Base-by-base conservation (phyloP, 2,113 vertebrate genomes). In the Microtus richardsoni region DNA sequence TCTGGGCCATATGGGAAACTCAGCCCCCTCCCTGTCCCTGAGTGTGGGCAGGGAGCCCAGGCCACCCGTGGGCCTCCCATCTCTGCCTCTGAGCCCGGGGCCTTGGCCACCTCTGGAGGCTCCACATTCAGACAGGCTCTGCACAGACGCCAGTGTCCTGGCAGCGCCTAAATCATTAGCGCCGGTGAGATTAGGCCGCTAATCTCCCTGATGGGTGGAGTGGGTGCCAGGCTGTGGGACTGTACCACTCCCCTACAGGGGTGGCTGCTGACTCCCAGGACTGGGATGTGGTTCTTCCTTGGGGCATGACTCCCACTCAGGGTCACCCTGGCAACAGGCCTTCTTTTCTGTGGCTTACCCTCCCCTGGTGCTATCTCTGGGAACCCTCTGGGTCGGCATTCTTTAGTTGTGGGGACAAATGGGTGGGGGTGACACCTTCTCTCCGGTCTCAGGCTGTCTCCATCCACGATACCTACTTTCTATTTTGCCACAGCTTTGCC, bases 91-190 rank as follows among this genome's bases (percentile, higher is more conserved):
- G 4, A 1, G 52, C 95, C 97, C 62, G 0, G 8, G 75, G 96
- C 87, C 75, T 62, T 70, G 83, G 89, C 74, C 2, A 0, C 62
- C 70, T 86, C 74, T 7, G 84, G 92, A 47, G 94, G 85, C 91
- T 95, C 54, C 95, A 22, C 39, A 62, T 62, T 49, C 74, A 96
- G 91, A 94, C 95, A 80, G 86, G 91, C 77, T 93, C 11, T 0
- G 60, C 6, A 41, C 68, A 84, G 93, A 82, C 19, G 78, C 85
- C 66, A 47, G 75, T 16, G 70, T 85, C 86, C 93, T 96, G 97
- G 97, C 97, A 96, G 95, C 4, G 0, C 92, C 93, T 96, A 97
- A 98, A 95, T 97, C 95, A 75, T 97, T 96, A 97, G 93, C 13
- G 74, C 94, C 30, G 41, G 0, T 0, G 85, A 92, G 95, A 97